Evolutionary conservation across 2,888 invertebrate species (phyloP), one percentile per base, ranked within the genome.

Genomic region (Matsumyia berberina): DNA sequence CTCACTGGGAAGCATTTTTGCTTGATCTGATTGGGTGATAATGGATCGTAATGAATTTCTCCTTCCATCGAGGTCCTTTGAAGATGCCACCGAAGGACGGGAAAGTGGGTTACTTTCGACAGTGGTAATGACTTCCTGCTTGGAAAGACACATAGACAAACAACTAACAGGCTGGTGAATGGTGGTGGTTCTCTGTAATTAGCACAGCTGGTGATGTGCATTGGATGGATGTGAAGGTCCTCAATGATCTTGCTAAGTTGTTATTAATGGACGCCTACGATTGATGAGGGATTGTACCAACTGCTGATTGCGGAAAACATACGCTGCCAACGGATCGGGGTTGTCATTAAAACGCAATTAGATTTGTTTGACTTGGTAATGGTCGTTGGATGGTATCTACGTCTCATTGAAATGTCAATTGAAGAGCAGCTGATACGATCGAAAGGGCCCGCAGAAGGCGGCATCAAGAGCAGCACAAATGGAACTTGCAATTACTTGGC

Each of bases 1-100:
- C 42, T 73, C 53, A 66, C 55, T 60, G 73, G 31, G 67, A 62
- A 78, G 78, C 64, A 73, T 70, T 73, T 78, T 51, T 69, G 42
- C 55, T 51, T 80, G 85, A 85, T 85, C 85, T 76, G 74, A 85
- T 85, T 76, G 80, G 66, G 85, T 76, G 85, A 85, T 85, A 85
- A 85, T 85, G 66, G 74, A 69, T 60, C 69, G 58, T 85, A 85
- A 85, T 85, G 74, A 70, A 76, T 85, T 80, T 64, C 55, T 39
- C 33, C 58, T 12, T 17, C 12, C 24, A 4, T 24, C 24, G 24
- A 24, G 24, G 24, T 35, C 73, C 19, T 62, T 67, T 67, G 62
- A 79, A 42, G 81, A 37, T 53, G 44, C 49, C 17, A 39, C 8
- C 57, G 55, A 60, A 53, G 39, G 57, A 51, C n/a, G n/a, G n/a